Conservation (phyloP, 2,113 vertebrate genomes). For the Anoplopoma fimbria region DNA sequence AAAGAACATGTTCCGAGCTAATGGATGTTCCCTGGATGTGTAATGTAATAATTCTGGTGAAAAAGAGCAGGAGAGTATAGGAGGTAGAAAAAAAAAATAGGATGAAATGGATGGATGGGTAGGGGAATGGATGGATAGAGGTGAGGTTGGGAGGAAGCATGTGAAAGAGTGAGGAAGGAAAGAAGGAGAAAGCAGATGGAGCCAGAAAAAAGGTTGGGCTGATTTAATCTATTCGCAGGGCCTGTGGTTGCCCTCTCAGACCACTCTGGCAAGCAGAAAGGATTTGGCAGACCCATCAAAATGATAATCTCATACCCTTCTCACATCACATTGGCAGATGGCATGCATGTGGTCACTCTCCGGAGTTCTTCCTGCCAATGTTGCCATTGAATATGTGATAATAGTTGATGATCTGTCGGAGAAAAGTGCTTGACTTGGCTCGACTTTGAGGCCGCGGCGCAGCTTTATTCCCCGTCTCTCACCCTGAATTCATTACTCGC, state of each 20-base stretch:
- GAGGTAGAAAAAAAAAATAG: slow-evolving; percentile 24
- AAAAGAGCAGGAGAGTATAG: slow-evolving; percentile 65
- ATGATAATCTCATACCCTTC: slow-evolving; percentile 79
- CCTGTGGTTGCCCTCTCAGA: slow-evolving; percentile 72
- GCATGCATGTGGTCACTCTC: slow-evolving; percentile 55
- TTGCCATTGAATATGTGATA: slow-evolving; percentile 58
- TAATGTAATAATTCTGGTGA: slow-evolving; percentile 83
- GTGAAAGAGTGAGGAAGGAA: slow-evolving; percentile 65
- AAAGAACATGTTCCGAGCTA: slow-evolving; percentile 79
- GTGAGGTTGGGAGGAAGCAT: slow-evolving; percentile 56
- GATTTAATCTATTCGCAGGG: slow-evolving; percentile 81
- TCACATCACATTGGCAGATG: slow-evolving; percentile 74
- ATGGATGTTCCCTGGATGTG: slow-evolving; percentile 81
- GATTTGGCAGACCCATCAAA: slow-evolving; percentile 79
- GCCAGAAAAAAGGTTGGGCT: slow-evolving; percentile 71
- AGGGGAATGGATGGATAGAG: slow-evolving; percentile 69
- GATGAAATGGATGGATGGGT: slow-evolving; percentile 70
- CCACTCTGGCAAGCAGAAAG: slow-evolving; percentile 76
- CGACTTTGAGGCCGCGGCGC: slow-evolving; percentile 26
- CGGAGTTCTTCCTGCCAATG: slow-evolving; percentile 51
- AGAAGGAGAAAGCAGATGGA: slow-evolving; percentile 74
- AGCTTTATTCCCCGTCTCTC: slow-evolving; percentile 24
- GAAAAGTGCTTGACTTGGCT: slow-evolving; percentile 36
- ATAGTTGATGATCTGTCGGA: slow-evolving; percentile 44
- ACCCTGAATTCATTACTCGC: slow-evolving; percentile 2